Evolutionary conservation across 2,113 vertebrate species (phyloP).

Genomic region (Pseudorectes ferrugineus): DNA sequence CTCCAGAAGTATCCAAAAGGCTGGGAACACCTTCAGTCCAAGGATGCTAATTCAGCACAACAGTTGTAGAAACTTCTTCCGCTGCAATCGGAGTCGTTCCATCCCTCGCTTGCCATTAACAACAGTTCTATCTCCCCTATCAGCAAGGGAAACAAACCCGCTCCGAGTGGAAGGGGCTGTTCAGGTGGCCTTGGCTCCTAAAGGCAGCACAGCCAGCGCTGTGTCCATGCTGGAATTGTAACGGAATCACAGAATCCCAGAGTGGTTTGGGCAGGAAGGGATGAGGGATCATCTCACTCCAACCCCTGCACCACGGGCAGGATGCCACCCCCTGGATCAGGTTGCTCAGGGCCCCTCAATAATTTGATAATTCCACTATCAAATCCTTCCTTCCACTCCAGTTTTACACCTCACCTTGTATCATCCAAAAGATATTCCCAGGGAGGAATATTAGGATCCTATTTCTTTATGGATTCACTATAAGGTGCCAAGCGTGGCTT

Average conservation of each 20-base stretch:
- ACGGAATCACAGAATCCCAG: background rate
- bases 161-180: background rate
- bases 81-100: accelerated
- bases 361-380: background rate
- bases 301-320: background rate
- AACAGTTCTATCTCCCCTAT: slow-evolving; percentile 38
- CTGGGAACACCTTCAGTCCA: background rate
- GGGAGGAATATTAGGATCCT: background rate
- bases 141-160: background rate
- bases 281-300: background rate
- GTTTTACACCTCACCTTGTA: background rate
- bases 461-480: background rate
- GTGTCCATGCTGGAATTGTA: background rate
- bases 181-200: background rate
- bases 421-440: background rate
- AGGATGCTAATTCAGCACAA: background rate
- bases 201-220: background rate
- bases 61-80: background rate
- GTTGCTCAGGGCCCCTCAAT: background rate
- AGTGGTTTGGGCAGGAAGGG: background rate
- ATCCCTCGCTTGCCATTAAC: background rate
- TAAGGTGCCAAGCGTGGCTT: background rate
- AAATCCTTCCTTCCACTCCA: background rate
- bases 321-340: background rate
- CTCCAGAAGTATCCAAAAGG: background rate